These are phyloP conservation scores for Orthonevra nobilis DNA, from an alignment of 2,888 invertebrate species.

Conservation along the genomic window DNA sequence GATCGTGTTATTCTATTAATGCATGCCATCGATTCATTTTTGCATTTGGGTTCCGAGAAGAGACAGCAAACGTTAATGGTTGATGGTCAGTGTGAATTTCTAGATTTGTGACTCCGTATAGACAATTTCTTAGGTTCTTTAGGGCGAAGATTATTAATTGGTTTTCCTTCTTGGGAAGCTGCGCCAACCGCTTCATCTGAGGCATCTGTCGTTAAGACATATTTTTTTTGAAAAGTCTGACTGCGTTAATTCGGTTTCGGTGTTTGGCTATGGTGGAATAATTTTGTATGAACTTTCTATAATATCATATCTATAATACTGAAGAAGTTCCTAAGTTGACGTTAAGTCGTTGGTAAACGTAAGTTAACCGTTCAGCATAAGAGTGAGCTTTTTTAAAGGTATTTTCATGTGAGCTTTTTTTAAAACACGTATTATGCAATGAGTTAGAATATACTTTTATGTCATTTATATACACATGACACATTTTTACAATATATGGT, in stretches of 20 bases:
- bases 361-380: conserved; percentile 17
- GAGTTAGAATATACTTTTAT: conserved; percentile 2
- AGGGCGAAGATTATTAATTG: too few relatives aligned
- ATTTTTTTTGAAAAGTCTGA: conserved; percentile 18
- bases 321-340: conserved; percentile 5
- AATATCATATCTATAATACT: conserved; percentile 25
- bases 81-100: too few relatives aligned
- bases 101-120: neutral
- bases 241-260: neutral
- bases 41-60: too few relatives aligned
- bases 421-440: too few relatives aligned
- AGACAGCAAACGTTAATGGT: too few relatives aligned
- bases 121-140: too few relatives aligned
- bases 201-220: conserved; percentile 73
- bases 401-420: conserved; percentile 1
- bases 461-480: conserved; percentile 17
- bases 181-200: conserved; percentile 73
- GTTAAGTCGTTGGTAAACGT: conserved; percentile 6
- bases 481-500: conserved; percentile 15
- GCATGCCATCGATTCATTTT: neutral
- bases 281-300: conserved; percentile 18
- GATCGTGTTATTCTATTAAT: neutral
- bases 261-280: conserved; percentile 12
- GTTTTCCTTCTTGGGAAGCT: too few relatives aligned
- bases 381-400: conserved; percentile 13